A percentile compares a stretch with the other conserved stretches of the same genome.
phyloP scores from a whole-genome alignment of 2,888 invertebrate species.

The Caenorhabditis sulstoni region DNA sequence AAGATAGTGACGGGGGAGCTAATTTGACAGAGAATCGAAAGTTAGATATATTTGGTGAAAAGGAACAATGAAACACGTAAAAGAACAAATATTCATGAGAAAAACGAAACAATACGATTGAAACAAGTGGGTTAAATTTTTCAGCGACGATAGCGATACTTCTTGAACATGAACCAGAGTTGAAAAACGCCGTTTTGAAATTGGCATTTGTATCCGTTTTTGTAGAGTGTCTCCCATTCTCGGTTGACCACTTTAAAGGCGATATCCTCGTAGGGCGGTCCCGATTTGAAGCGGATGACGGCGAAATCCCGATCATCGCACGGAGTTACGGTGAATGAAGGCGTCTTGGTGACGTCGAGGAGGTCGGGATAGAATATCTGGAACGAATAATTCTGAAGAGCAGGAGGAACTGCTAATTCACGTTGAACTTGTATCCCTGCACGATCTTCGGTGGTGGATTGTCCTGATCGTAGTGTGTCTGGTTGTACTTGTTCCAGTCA shows the following conservation, averaged over 20 bases:
- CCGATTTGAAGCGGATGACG: conserved; percentile 92
- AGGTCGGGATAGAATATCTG: conserved; percentile 98
- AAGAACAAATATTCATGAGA: no score
- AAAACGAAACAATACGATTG: background rate
- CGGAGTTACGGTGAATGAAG: conserved; percentile 89
- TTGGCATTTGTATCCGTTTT: conserved; percentile 97
- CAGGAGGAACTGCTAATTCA: conserved; percentile 69
- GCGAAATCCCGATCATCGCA: conserved; percentile 93
- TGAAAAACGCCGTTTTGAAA: conserved; percentile 99
- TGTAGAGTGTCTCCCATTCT: conserved; percentile 95
- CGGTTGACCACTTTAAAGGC: conserved; percentile 87
- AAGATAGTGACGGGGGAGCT: background rate
- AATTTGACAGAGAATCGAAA: background rate
- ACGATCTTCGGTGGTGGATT: conserved; percentile 99
- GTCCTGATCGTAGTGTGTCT: conserved; percentile 99
- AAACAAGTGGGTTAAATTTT: background rate
- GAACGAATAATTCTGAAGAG: conserved; percentile 51
- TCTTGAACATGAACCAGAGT: conserved; percentile 99
- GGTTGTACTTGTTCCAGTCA: conserved; percentile 99
- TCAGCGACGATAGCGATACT: conserved; percentile 91
- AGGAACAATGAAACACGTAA: no score
- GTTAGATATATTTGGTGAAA: no score
- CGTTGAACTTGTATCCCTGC: conserved; percentile 99
- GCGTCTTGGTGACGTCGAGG: conserved; percentile 93
- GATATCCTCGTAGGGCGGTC: conserved; percentile 93